phyloP scores from a whole-genome alignment of 2,113 vertebrate genomes.

The Mus pahari region DNA sequence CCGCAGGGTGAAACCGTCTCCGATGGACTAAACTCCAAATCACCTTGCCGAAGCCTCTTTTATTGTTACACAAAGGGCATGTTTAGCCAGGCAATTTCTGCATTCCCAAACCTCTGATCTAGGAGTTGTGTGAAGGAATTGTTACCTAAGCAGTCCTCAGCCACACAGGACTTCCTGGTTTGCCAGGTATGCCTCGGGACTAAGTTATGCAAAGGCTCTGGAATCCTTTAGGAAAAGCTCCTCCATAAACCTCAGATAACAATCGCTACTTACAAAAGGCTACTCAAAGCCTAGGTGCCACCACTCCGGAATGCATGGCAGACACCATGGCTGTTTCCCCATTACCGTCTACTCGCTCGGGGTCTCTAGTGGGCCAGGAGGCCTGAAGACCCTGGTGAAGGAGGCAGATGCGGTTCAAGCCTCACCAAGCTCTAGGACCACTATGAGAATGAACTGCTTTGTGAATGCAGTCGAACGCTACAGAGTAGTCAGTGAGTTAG shows the following conservation, averaged over 20 bases:
- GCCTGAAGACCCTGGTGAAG: constrained; percentile 1
- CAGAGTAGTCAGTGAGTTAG: not conserved
- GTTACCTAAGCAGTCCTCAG: not conserved
- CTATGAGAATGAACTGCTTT: not conserved
- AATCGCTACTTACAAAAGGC: not conserved
- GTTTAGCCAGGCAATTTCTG: not conserved
- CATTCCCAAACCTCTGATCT: not conserved
- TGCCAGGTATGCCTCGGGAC: not conserved
- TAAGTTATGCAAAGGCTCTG: not conserved
- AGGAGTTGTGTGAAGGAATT: not conserved
- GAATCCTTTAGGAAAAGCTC: not conserved
- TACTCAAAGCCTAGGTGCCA: not conserved
- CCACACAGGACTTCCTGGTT: not conserved
- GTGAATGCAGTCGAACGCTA: not conserved
- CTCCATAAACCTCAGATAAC: not conserved
- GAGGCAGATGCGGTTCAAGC: not conserved
- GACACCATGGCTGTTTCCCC: not conserved
- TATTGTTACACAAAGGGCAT: not conserved
- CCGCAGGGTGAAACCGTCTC: not conserved
- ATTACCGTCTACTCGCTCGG: not conserved
- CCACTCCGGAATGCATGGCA: not conserved
- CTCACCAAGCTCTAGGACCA: not conserved
- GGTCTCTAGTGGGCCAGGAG: not conserved
- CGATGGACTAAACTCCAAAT: not conserved
- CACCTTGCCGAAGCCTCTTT: not conserved